phyloP scores from a whole-genome alignment of 53 echinoderm and acorn worm species.

The Henricia sp. region DNA sequence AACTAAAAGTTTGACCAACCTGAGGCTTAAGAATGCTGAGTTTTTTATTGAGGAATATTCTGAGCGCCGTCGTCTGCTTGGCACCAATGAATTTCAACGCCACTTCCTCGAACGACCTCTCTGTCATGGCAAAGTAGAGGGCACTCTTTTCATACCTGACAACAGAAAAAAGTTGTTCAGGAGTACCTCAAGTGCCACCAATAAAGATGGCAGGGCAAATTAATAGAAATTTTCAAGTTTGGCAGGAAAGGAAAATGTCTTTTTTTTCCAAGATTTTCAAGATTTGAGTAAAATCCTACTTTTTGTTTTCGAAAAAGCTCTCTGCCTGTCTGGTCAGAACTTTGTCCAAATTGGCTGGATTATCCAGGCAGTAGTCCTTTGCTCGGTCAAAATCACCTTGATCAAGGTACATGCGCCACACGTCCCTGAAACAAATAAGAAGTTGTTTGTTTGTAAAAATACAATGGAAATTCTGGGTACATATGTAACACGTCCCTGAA shows the following conservation, averaged over 20 bases:
- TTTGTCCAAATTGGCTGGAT: conserved; percentile 88
- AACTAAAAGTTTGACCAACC: no score
- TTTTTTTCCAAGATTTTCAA: no score
- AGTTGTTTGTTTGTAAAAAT: background rate
- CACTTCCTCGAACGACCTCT: conserved; percentile 94
- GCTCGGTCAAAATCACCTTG: conserved; percentile 94
- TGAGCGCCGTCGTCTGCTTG: conserved; percentile 88
- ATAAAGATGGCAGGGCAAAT: background rate
- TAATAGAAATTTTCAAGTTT: background rate
- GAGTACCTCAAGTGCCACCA: no score
- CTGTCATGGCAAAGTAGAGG: conserved; percentile 94
- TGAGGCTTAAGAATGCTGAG: conserved; percentile 72
- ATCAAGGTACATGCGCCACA: conserved; percentile 94
- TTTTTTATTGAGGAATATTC: conserved; percentile 91
- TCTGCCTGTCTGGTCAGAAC: conserved; percentile 93
- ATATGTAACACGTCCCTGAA: no score
- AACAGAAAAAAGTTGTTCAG: no score
- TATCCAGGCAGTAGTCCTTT: conserved; percentile 84
- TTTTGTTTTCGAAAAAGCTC: conserved; percentile 84
- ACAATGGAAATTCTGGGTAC: no score
- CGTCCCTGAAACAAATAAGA: conserved; percentile 69
- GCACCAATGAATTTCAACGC: conserved; percentile 94
- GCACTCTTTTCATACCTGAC: conserved; percentile 96
- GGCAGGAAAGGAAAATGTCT: no score
- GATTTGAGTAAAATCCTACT: conserved; percentile 72